phyloP scores from a whole-genome alignment of 2,797 vertebrate genomes.

The Halcyon chelicuti region DNA sequence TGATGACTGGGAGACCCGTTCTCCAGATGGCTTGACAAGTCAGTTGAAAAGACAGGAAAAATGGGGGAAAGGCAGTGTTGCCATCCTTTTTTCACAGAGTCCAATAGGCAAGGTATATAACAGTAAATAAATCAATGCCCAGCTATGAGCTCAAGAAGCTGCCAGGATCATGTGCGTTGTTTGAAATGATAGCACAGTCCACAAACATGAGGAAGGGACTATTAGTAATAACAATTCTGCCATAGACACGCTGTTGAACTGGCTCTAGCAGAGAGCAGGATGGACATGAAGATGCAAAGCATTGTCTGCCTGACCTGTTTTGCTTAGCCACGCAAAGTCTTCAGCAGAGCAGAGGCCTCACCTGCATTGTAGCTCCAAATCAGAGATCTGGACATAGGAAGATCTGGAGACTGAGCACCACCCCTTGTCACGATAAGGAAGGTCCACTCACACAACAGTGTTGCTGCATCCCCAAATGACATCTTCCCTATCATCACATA shows the following conservation, averaged over 20 bases:
- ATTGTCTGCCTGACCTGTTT: not conserved
- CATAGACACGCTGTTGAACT: not conserved
- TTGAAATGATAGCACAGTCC: not conserved
- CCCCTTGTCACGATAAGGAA: not conserved
- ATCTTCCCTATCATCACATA: fast-evolving
- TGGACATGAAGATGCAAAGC: not conserved
- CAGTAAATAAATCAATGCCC: not conserved
- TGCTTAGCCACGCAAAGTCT: not conserved
- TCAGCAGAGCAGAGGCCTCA: not conserved
- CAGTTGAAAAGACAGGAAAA: not conserved
- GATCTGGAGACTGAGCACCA: not conserved
- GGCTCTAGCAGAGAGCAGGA: not conserved
- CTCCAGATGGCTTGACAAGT: not conserved
- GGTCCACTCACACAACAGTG: not conserved
- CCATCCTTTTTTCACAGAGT: not conserved
- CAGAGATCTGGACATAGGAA: not conserved
- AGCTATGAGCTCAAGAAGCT: not conserved
- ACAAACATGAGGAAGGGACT: not conserved
- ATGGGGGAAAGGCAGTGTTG: not conserved
- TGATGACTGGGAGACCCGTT: not conserved
- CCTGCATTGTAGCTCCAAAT: not conserved
- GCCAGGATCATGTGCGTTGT: not conserved
- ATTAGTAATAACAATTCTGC: not conserved
- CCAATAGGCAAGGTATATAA: not conserved
- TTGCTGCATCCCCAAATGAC: not conserved